Evolutionary conservation across 2,797 vertebrate genomes (phyloP), one percentile per base, ranked within the genome.

Genomic region (Pangasius mekongensis): DNA sequence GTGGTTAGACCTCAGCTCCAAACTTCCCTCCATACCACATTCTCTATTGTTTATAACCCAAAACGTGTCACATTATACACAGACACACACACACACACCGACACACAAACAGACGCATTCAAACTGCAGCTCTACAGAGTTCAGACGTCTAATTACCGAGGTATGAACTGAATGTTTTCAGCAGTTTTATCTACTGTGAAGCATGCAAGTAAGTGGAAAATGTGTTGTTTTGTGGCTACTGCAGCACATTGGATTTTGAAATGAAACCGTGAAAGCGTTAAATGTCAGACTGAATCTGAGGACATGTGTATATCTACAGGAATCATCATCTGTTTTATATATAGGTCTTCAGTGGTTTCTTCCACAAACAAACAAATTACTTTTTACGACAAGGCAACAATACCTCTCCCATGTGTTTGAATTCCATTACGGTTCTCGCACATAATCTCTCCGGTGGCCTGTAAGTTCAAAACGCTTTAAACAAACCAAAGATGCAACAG

Each of bases 11-110:
- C 78, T 88, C 71, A 86, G 82, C 27, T 69, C 78, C 87, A 78
- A 87, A 54, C 49, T 64, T 88, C 73, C 80, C 62, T 89, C 76
- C 84, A 74, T 49, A 83, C 77, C 74, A 91, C 78, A 87, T 87
- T 87, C 62, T 67, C 85, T 54, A 78, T 84, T 87, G 80, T 89
- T 84, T 89, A 78, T 69, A 49, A 84, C 58, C 81, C 47, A 62
- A 87, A 78, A 80, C 9, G 14, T 62, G 81, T 84, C 80, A 78
- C 64, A 62, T 78, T 60, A 64, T 60, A 67, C 76, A 66, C 52
- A 39, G 62, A 83, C 62, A 74, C 30, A 60, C n/a, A 71, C 86
- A 86, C 81, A 66, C 85, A 87, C 69, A 67, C 36, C 78, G 3
- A 85, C 43, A 85, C n/a, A 71, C 86, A 86, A 74, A 67, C 85